Percentiles rank a stretch among this genome's conserved stretches.
phyloP scores from a whole-genome alignment of 2,797 vertebrate species.

The Siniperca obscura region DNA sequence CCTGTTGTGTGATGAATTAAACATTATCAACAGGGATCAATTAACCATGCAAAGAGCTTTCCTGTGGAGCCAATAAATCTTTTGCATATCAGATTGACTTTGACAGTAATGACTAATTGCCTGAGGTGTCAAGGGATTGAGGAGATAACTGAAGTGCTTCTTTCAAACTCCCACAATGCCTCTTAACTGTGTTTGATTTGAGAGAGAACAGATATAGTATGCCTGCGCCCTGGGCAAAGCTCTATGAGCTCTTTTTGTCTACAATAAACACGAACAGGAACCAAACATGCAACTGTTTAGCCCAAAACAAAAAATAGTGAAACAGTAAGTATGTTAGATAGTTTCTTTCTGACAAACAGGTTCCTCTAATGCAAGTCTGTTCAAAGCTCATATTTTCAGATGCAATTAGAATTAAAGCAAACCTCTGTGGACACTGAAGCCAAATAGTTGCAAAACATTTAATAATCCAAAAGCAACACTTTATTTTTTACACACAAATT shows the following conservation, averaged over 20 bases:
- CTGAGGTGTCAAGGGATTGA: neutral
- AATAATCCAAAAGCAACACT: neutral
- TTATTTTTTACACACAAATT: neutral
- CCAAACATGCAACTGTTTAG: neutral
- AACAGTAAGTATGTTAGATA: neutral
- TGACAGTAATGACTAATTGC: conserved; percentile 21
- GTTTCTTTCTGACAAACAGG: neutral
- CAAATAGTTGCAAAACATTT: neutral
- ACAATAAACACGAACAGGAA: neutral
- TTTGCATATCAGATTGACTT: neutral
- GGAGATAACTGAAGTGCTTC: neutral
- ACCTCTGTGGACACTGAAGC: neutral
- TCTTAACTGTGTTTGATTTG: conserved; percentile 1
- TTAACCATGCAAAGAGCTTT: neutral
- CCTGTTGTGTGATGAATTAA: neutral
- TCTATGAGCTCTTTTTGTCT: neutral
- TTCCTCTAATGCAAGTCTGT: neutral
- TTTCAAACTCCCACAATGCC: conserved; percentile 9
- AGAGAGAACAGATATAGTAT: neutral
- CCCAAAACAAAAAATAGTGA: neutral
- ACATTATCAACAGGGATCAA: neutral
- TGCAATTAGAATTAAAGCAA: neutral
- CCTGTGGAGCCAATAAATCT: neutral
- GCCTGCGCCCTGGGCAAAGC: neutral
- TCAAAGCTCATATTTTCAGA: neutral